Conservation (phyloP, 2,797 vertebrate genomes). For the Onychomys leucogaster region DNA sequence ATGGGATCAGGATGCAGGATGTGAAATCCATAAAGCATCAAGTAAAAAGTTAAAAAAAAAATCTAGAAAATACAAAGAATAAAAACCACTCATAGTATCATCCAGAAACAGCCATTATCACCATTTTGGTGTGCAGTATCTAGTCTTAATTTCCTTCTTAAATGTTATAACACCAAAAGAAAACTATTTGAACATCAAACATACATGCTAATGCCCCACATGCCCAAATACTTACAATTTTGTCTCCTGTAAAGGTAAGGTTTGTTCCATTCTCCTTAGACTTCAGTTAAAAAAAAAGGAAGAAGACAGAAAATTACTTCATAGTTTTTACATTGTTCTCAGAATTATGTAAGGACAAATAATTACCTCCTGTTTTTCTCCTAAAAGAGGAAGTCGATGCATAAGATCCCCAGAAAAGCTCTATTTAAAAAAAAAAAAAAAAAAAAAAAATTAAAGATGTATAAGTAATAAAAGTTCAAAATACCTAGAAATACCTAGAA, state of each 20-base stretch:
- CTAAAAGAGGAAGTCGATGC: slow-evolving; percentile 90
- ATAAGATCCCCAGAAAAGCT: slow-evolving; percentile 92
- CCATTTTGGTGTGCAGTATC: background rate
- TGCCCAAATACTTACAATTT: slow-evolving; percentile 82
- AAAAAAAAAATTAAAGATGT: slow-evolving; percentile 55
- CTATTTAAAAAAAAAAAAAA: slow-evolving; percentile 66
- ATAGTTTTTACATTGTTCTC: slow-evolving; percentile 50
- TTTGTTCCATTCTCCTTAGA: slow-evolving; percentile 87
- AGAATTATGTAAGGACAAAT: slow-evolving; percentile 56
- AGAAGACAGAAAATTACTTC: slow-evolving; percentile 55
- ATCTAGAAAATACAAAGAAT: slow-evolving; percentile 41
- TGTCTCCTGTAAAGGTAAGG: slow-evolving; percentile 82
- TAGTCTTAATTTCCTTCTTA: slow-evolving; percentile 55
- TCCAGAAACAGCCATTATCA: background rate
- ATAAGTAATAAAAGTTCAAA: slow-evolving; percentile 61
- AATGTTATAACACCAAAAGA: background rate
- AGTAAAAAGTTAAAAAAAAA: background rate
- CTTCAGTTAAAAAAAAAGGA: slow-evolving; percentile 75
- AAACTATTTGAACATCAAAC: slow-evolving; percentile 49
- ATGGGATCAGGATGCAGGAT: background rate
- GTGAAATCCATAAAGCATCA: background rate
- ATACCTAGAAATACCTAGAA: slow-evolving; percentile 59
- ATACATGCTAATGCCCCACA: slow-evolving; percentile 13
- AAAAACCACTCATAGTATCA: slow-evolving; percentile 22
- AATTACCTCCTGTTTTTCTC: slow-evolving; percentile 88